Base-by-base conservation (phyloP, 2,888 invertebrate species). In the Leptopilina syphax region DNA sequence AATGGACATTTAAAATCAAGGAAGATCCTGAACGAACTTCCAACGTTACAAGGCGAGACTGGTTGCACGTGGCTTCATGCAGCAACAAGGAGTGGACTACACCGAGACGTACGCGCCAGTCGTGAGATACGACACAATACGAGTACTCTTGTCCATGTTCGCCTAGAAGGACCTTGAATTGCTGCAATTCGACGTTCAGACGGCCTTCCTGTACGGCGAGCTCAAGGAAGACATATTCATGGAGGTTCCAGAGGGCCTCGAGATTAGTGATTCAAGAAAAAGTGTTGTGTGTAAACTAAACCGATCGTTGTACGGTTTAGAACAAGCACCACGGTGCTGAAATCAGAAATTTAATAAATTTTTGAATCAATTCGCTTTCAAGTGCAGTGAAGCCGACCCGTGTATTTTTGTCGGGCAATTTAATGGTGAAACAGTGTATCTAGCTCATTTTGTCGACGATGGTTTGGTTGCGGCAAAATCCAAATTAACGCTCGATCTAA, bases 391-490 rank as follows among this genome's bases (percentile, higher is more conserved):
- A 12, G 79, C 83, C 0, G 83, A 82, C 41, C 76, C 79, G 50
- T 84, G 81, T 66, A 79, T 82, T 13, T 84, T 78, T 57, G 24
- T 24, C 0, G 79, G 82, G 8, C n/a, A 50, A 10, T 44, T 79
- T 34, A 44, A 79, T 10, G 50, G 34, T 47, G 65, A 68, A 67
- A 76, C 63, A 27, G 66, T 84, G 24, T 82, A 76, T 65, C 54
- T 84, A 27, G 80, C 82, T 1, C 34, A 83, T 12, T 84, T 79
- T 77, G 83, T 83, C 0, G 83, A 84, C 41, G 83, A 84, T 54
- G 81, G 84, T 5, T 47, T 82, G 0, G 70, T 83, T 7, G 81
- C 82, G 34, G 50, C 79, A 0, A 83, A 82, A 67, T 79, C 80
- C 1, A 1, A 12, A 47, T 3, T 13, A n/a, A 66, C 67, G 8